Evolutionary conservation across 2,797 vertebrate genomes (phyloP).

Genomic region (Chelmon rostratus): DNA sequence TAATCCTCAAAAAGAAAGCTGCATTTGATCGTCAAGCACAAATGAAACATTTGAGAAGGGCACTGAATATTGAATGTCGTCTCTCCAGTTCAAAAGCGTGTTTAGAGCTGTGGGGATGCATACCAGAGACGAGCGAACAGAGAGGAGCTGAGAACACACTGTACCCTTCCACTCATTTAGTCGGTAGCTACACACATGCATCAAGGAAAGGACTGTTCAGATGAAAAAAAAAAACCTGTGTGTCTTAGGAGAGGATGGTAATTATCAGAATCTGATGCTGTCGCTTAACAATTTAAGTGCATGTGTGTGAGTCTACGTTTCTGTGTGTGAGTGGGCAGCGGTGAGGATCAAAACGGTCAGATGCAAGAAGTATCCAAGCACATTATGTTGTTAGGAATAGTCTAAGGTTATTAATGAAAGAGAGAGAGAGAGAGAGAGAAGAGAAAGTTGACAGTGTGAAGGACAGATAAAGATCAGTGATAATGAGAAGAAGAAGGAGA

Average conservation of each 20-base stretch:
- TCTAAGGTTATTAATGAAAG: background rate
- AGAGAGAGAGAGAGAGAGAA: too few species aligned
- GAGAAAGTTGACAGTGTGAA: conserved; percentile 10
- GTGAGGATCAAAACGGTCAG: background rate
- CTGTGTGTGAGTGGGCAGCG: background rate
- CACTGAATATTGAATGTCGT: conserved; percentile 64
- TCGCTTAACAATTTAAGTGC: background rate
- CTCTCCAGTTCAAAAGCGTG: conserved; percentile 46
- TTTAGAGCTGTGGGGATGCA: conserved; percentile 37
- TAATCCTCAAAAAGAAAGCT: conserved; percentile 19
- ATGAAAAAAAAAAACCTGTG: background rate
- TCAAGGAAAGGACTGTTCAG: background rate
- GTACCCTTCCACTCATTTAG: conserved; percentile 30
- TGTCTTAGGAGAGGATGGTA: background rate
- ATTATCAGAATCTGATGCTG: conserved; percentile 14
- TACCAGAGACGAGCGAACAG: conserved; percentile 44
- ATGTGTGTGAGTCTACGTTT: background rate
- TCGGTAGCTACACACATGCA: conserved; percentile 15
- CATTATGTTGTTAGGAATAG: background rate
- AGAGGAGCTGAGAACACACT: conserved; percentile 45
- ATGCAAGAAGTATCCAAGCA: background rate
- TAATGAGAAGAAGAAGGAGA: conserved; percentile 5
- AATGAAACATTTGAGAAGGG: conserved; percentile 40
- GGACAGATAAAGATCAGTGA: conserved; percentile 33
- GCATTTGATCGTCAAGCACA: conserved; percentile 32